Evolutionary conservation across 2,888 invertebrate genomes (phyloP).

Genomic region (Bombylius discolor): DNA sequence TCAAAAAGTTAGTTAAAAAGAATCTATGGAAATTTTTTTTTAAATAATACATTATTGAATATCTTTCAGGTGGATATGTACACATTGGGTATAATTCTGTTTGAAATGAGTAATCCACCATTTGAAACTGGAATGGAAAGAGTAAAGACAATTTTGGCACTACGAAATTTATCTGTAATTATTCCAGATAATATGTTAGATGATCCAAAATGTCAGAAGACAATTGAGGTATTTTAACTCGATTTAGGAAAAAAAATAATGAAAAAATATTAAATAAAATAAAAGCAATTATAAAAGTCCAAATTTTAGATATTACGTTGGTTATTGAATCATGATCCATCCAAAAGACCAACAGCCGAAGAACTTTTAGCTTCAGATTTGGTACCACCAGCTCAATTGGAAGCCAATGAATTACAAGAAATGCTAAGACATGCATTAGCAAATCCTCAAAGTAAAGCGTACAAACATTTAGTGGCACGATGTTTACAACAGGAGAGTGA

Average conservation of each 20-base stretch:
- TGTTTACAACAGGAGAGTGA: slow-evolving; percentile 35
- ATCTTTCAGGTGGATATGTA: slow-evolving; percentile 48
- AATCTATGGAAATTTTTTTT: background rate
- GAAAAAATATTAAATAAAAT: too few relatives aligned
- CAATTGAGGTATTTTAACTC: slow-evolving; percentile 40
- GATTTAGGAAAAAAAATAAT: background rate
- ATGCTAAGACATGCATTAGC: slow-evolving; percentile 67
- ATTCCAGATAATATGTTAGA: slow-evolving; percentile 55
- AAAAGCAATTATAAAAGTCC: background rate
- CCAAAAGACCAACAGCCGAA: slow-evolving; percentile 68
- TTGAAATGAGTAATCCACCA: slow-evolving; percentile 87
- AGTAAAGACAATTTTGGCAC: slow-evolving; percentile 56
- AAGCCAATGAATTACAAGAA: slow-evolving; percentile 72
- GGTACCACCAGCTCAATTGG: slow-evolving; percentile 74
- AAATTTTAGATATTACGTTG: slow-evolving; percentile 44
- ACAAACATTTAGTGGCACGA: slow-evolving; percentile 50
- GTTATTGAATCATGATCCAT: slow-evolving; percentile 76
- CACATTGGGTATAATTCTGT: slow-evolving; percentile 81
- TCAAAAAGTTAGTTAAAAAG: slow-evolving; percentile 54
- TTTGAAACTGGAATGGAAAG: slow-evolving; percentile 83
- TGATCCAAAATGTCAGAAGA: slow-evolving; percentile 27
- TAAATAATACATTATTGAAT: background rate
- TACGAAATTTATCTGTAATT: slow-evolving; percentile 54
- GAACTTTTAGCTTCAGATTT: slow-evolving; percentile 71
- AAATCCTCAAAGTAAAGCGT: slow-evolving; percentile 66